A percentile compares a stretch with the other conserved stretches of the same genome.
Conservation (phyloP, 2,888 invertebrate genomes). For the Amiota minor region DNA sequence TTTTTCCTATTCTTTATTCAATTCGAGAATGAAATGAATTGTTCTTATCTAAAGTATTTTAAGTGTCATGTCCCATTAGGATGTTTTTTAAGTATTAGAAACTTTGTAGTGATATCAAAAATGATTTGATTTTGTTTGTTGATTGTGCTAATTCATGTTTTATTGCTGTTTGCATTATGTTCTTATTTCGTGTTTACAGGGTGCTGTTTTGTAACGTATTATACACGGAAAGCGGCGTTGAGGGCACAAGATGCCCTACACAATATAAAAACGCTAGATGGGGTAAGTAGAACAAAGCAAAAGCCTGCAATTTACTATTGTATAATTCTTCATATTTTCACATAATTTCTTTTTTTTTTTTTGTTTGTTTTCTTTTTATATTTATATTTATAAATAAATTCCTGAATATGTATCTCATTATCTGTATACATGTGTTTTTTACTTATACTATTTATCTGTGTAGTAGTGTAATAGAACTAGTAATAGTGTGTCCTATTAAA, state of each 20-base stretch:
- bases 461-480: background rate
- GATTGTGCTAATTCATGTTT: conserved; percentile 44
- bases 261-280: conserved; percentile 97
- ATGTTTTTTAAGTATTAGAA: no score
- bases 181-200: conserved; percentile 84
- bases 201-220: conserved; percentile 99
- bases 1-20: no score
- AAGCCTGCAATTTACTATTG: no score
- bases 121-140: conserved; percentile 31
- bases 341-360: conserved; percentile 6
- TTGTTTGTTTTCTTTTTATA: conserved; percentile 30
- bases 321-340: no score
- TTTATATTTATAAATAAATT: background rate
- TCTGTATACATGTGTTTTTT: conserved; percentile 43
- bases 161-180: conserved; percentile 53
- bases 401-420: conserved; percentile 32
- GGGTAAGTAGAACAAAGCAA: conserved; percentile 82
- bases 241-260: conserved; percentile 99
- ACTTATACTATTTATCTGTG: conserved; percentile 19
- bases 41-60: no score
- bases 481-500: background rate
- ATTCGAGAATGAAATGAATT: no score
- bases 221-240: conserved; percentile 96
- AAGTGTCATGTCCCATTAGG: no score
- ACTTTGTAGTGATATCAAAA: no score